A percentile compares a stretch with the other conserved stretches of the same genome.
Evolutionary conservation across 2,797 vertebrate genomes (phyloP).

Genomic region (Varecia variegata): DNA sequence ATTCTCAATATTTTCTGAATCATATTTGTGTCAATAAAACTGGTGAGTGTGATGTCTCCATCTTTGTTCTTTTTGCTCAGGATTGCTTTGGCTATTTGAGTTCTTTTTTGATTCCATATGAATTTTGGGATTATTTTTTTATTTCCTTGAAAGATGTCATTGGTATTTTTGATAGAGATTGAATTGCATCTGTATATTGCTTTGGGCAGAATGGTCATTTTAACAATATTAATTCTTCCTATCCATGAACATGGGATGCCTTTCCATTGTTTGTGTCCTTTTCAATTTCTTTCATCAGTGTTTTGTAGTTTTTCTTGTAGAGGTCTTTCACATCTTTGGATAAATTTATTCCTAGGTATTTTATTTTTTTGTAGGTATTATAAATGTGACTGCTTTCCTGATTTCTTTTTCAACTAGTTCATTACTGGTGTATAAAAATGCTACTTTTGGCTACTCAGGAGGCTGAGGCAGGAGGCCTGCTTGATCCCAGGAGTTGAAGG

Average conservation of each 20-base stretch:
- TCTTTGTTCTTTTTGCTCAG: neutral
- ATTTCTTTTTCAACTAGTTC: too few relatives aligned
- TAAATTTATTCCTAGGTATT: too few relatives aligned
- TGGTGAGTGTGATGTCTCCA: neutral
- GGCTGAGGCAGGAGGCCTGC: too few relatives aligned
- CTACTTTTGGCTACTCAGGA: too few relatives aligned
- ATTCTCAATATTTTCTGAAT: slow-evolving; percentile 62
- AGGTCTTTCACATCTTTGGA: too few relatives aligned
- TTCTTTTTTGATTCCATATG: neutral
- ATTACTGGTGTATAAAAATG: neutral
- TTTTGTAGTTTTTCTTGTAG: too few relatives aligned
- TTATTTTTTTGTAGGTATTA: too few relatives aligned
- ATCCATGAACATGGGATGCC: too few relatives aligned
- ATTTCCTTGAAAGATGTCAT: neutral
- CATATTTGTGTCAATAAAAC: slow-evolving; percentile 32
- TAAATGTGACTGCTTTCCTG: too few relatives aligned
- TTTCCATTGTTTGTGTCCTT: neutral
- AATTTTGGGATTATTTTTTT: neutral
- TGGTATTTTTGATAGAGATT: neutral
- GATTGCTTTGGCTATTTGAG: neutral
- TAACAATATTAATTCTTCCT: neutral
- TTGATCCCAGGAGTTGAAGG: too few relatives aligned
- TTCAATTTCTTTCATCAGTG: neutral
- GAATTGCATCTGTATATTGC: neutral
- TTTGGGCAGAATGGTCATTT: neutral